Evolutionary conservation across 2,797 vertebrate species (phyloP).

Genomic region (Orestias chungarensis): DNA sequence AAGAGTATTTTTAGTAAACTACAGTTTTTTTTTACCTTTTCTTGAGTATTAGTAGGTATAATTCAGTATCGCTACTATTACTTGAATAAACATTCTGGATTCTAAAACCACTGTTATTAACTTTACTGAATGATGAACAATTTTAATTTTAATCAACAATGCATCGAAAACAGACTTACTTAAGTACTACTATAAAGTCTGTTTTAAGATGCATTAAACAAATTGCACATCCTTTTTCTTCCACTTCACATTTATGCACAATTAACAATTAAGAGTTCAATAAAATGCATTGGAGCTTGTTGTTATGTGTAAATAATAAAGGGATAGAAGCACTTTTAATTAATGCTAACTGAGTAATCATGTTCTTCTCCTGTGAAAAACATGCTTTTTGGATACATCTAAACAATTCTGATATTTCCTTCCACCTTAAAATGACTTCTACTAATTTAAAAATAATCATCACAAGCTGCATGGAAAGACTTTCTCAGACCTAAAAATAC

Average conservation of each 20-base stretch:
- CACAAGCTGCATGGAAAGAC: slow-evolving; percentile 12
- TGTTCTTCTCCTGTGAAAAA: not conserved
- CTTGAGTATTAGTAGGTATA: too few relatives aligned
- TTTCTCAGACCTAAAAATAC: slow-evolving; percentile 38
- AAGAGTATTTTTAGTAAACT: too few relatives aligned
- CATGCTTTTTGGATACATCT: not conserved
- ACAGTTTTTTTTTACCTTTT: too few relatives aligned
- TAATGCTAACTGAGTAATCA: not conserved
- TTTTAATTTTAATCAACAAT: too few relatives aligned
- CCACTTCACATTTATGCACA: not conserved
- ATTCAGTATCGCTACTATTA: too few relatives aligned
- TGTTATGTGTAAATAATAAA: not conserved
- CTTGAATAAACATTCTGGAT: too few relatives aligned
- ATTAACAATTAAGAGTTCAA: not conserved
- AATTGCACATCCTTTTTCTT: not conserved
- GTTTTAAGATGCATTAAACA: not conserved
- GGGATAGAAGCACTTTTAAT: not conserved
- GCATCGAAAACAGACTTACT: too few relatives aligned
- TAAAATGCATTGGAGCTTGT: not conserved
- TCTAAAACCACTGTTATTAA: too few relatives aligned
- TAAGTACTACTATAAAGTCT: too few relatives aligned
- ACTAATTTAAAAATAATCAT: not conserved
- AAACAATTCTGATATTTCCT: not conserved
- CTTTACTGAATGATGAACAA: too few relatives aligned
- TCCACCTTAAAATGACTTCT: not conserved